Evolutionary conservation across 1,140 invertebrate species (phyloP).

Genomic region (Heliconius melpomene): DNA sequence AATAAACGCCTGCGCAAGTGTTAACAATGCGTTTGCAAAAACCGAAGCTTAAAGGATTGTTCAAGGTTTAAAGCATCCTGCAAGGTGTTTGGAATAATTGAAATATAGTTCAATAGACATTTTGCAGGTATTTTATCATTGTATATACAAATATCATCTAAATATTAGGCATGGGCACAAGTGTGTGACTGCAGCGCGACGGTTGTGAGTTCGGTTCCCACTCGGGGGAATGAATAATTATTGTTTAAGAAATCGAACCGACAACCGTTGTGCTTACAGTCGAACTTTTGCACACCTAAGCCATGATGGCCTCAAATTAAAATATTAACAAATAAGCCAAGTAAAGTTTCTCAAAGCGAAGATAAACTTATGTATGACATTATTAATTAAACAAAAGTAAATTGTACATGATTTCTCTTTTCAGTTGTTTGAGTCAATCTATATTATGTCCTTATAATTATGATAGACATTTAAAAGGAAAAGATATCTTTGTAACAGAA

Average conservation of each 20-base stretch:
- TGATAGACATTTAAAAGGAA: too few relatives aligned
- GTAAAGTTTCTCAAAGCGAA: background rate
- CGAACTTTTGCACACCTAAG: background rate
- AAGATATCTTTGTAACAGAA: too few relatives aligned
- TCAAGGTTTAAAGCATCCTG: conserved; percentile 35
- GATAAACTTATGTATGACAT: too few relatives aligned
- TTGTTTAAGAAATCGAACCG: background rate
- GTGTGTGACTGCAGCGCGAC: too few relatives aligned
- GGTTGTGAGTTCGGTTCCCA: too few relatives aligned
- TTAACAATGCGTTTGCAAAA: conserved; percentile 47
- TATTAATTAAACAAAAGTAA: too few relatives aligned
- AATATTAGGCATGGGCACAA: too few relatives aligned
- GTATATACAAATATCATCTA: background rate
- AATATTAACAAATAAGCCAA: background rate
- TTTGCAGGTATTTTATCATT: background rate
- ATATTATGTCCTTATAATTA: too few relatives aligned
- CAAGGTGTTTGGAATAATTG: conserved; percentile 44
- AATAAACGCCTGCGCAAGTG: conserved; percentile 68
- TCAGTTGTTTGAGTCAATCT: too few relatives aligned
- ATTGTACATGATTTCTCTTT: too few relatives aligned
- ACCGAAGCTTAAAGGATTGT: conserved; percentile 43
- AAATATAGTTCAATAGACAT: conserved; percentile 1
- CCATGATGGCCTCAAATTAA: background rate
- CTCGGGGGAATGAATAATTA: too few relatives aligned
- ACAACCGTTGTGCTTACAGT: background rate